These are phyloP conservation scores for Bathynomus jamesi DNA, from an alignment of 1,140 invertebrate species.

Conservation along the genomic window DNA sequence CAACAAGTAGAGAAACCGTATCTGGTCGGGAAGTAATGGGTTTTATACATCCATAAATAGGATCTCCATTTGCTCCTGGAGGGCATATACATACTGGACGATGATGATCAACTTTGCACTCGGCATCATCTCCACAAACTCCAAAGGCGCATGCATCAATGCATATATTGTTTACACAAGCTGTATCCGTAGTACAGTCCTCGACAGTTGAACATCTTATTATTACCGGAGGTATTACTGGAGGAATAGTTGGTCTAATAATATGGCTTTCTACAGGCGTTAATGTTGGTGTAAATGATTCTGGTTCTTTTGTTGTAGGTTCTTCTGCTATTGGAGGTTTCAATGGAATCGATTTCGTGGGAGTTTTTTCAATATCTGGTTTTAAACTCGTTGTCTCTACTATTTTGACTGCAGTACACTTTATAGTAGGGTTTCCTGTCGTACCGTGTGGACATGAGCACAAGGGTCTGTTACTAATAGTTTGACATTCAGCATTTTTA, in stretches of 20 bases:
- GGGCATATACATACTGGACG: constrained; percentile 64
- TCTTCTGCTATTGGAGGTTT: constrained; percentile 14
- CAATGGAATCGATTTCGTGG: background rate
- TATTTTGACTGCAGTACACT: constrained; percentile 49
- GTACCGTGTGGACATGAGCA: constrained; percentile 74
- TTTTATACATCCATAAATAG: constrained; percentile 57
- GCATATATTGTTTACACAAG: constrained; percentile 68
- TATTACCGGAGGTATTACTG: constrained; percentile 3
- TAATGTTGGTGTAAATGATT: background rate
- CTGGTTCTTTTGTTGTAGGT: background rate
- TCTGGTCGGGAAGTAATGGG: too few relatives aligned
- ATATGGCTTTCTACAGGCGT: constrained; percentile 7
- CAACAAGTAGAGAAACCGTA: too few relatives aligned
- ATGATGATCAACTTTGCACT: constrained; percentile 65
- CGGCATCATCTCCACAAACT: constrained; percentile 66
- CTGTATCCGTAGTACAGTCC: constrained; percentile 37
- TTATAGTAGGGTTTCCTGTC: constrained; percentile 71
- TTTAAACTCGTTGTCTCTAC: background rate
- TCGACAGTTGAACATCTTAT: constrained; percentile 44
- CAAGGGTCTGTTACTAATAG: constrained; percentile 62
- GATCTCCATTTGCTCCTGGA: constrained; percentile 69
- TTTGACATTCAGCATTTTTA: constrained; percentile 59
- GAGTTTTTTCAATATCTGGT: background rate
- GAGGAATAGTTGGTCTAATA: constrained; percentile 6
- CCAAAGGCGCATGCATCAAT: constrained; percentile 69